A percentile compares a stretch with the other conserved stretches of the same genome.
Evolutionary conservation across 2,113 vertebrate genomes (phyloP).

Genomic region (Melanocharis versteri): DNA sequence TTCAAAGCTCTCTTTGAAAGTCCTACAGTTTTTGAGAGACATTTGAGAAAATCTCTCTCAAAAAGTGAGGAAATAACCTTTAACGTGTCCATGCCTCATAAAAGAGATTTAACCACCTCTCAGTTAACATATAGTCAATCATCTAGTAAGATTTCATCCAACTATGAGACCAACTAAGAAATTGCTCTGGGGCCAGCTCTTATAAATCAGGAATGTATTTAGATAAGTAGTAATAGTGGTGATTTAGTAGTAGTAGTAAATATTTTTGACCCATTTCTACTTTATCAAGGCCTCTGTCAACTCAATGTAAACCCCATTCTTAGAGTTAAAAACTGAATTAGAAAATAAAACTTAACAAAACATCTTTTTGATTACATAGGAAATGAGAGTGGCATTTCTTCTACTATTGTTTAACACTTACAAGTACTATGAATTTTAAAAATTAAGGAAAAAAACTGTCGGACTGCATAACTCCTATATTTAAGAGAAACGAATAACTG

Average conservation of each 20-base stretch:
- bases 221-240: not conserved
- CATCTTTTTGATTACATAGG: constrained; percentile 12
- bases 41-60: not conserved
- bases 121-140: not conserved
- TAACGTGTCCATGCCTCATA: not conserved
- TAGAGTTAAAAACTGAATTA: constrained; percentile 45
- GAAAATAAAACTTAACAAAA: constrained; percentile 23
- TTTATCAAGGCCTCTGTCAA: constrained; percentile 21
- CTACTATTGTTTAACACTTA: constrained; percentile 2
- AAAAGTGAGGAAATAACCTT: not conserved
- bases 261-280: constrained; percentile 21
- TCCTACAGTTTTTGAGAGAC: not conserved
- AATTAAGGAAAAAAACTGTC: not conserved
- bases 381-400: constrained; percentile 34
- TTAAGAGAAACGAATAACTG: not conserved
- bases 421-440: constrained; percentile 5
- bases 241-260: not conserved
- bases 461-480: not conserved
- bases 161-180: not conserved
- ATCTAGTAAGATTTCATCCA: constrained; percentile 25
- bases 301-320: not conserved
- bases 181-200: not conserved
- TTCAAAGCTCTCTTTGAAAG: not conserved
- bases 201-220: constrained; percentile 5
- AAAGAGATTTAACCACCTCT: constrained; percentile 7